phyloP scores from a whole-genome alignment of 2,113 vertebrate genomes.

The Pionites leucogaster region DNA sequence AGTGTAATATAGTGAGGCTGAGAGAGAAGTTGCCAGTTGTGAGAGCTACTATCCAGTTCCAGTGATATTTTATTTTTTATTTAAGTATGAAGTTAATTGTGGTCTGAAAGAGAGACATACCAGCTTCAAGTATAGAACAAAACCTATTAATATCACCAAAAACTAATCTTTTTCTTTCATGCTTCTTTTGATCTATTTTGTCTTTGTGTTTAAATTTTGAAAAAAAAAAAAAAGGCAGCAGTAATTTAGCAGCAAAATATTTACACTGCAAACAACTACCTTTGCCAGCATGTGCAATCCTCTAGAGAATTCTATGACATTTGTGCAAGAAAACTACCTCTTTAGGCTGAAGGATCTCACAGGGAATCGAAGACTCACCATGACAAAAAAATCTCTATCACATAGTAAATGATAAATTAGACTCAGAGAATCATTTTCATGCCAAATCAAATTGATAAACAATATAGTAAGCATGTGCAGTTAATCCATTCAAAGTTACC shows the following conservation, averaged over 20 bases:
- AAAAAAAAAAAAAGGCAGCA: not conserved
- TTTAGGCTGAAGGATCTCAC: not conserved
- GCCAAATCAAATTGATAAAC: not conserved
- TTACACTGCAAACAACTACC: not conserved
- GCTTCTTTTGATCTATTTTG: not conserved
- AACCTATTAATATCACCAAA: not conserved
- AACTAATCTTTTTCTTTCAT: not conserved
- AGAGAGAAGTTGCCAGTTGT: not conserved
- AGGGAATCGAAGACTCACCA: rapidly evolving
- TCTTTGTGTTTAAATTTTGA: not conserved
- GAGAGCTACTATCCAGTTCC: not conserved
- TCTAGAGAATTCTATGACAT: not conserved
- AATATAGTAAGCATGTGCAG: not conserved
- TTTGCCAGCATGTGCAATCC: not conserved
- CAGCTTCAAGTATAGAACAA: not conserved
- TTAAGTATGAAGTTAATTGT: not conserved
- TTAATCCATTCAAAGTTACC: not conserved
- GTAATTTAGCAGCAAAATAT: slow-evolving; percentile 7
- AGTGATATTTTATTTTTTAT: not conserved
- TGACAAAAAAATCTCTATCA: not conserved
- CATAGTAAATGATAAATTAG: not conserved
- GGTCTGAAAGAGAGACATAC: not conserved
- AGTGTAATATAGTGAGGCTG: not conserved
- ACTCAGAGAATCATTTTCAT: not conserved
- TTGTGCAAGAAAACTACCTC: not conserved